phyloP scores from a whole-genome alignment of 2,888 invertebrate genomes.

The Carpatolechia fugitivella region DNA sequence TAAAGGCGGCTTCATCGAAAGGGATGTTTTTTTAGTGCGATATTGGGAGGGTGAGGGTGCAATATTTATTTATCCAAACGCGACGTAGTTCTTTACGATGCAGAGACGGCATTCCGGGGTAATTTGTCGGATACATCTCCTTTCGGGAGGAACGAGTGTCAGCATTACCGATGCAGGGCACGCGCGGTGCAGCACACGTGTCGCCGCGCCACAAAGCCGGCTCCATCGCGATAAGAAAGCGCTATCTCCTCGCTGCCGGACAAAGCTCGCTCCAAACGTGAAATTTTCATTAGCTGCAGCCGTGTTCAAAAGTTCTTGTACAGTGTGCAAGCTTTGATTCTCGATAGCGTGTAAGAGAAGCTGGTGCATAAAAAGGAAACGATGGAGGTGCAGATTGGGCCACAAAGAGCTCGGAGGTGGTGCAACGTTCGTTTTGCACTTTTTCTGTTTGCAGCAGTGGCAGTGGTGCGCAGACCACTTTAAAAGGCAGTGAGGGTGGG shows the following conservation, averaged over 20 bases:
- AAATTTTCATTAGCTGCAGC: conserved; percentile 77
- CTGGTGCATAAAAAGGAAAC: conserved; percentile 70
- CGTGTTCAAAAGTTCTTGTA: conserved; percentile 68
- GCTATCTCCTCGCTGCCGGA: conserved; percentile 58
- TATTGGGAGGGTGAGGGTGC: conserved; percentile 77
- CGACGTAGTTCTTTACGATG: conserved; percentile 66
- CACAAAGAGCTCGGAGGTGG: conserved; percentile 78
- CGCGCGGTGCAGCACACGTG: conserved; percentile 56
- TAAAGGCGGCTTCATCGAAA: conserved; percentile 77
- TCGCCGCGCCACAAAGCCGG: conserved; percentile 57
- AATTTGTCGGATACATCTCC: conserved; percentile 58
- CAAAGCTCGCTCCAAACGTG: conserved; percentile 69
- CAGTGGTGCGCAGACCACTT: conserved; percentile 76
- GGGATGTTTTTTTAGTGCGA: conserved; percentile 78
- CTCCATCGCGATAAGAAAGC: conserved; percentile 66
- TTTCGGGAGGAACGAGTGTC: conserved; percentile 39
- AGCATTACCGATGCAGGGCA: conserved; percentile 66
- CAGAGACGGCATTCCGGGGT: conserved; percentile 59
- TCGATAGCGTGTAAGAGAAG: conserved; percentile 74
- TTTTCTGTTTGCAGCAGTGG: conserved; percentile 76
- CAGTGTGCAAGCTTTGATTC: conserved; percentile 65
- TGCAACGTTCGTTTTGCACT: conserved; percentile 69
- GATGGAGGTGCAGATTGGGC: conserved; percentile 75
- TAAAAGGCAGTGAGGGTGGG: conserved; percentile 73
- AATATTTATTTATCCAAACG: conserved; percentile 76